Percentiles rank a stretch among this genome's conserved stretches.
Evolutionary conservation across 2,888 invertebrate species (phyloP).

Genomic region (Stramonita haemastoma): DNA sequence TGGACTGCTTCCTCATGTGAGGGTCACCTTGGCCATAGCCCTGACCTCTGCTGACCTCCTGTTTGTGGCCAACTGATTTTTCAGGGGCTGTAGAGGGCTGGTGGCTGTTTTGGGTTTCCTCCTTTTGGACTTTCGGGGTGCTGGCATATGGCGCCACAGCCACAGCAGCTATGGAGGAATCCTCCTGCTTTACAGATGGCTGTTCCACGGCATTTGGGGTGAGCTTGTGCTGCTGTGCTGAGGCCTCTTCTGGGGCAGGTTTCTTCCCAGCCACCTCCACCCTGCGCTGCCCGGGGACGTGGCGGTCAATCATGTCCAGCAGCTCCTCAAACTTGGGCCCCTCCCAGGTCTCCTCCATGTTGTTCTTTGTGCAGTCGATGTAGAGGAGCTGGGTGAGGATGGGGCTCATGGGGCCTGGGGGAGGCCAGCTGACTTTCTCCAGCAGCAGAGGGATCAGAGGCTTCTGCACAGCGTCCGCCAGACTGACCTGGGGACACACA

Average conservation of each 20-base stretch:
- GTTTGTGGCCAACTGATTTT: neutral
- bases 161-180: neutral
- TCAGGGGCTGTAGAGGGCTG: neutral
- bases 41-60: neutral
- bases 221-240: too few relatives aligned
- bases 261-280: too few relatives aligned
- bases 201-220: neutral
- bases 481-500: constrained; percentile 59
- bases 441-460: constrained; percentile 73
- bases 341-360: constrained; percentile 59
- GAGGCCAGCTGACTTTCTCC: constrained; percentile 70
- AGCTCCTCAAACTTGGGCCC: constrained; percentile 64
- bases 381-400: constrained; percentile 71
- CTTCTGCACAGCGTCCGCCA: constrained; percentile 73
- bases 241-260: too few relatives aligned
- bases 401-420: constrained; percentile 73
- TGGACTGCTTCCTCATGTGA: neutral
- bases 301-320: constrained; percentile 52
- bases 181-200: neutral
- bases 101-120: neutral
- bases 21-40: too few relatives aligned
- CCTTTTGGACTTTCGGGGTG: neutral
- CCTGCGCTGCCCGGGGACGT: constrained; percentile 39
- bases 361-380: constrained; percentile 62
- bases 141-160: constrained; percentile 1